phyloP scores from a whole-genome alignment of 2,797 vertebrate genomes.

The Etheostoma perlongum region DNA sequence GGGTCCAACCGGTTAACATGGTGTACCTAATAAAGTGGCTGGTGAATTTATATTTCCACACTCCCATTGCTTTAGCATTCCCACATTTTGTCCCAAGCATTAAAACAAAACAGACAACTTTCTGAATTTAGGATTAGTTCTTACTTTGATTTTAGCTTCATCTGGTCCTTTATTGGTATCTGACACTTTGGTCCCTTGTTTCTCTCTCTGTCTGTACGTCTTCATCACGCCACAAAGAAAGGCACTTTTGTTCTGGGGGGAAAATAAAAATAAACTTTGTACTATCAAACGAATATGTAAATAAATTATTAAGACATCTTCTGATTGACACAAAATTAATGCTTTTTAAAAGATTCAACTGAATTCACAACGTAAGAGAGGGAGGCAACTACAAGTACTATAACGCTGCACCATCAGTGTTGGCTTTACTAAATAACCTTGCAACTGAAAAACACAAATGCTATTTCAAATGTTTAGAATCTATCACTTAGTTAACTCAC shows the following conservation, averaged over 20 bases:
- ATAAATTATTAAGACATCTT: not conserved
- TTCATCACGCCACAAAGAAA: slow-evolving; percentile 99
- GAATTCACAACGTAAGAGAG: no score
- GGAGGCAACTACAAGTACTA: no score
- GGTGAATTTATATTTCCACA: not conserved
- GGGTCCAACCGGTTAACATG: not conserved
- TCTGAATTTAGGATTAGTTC: slow-evolving; percentile 27
- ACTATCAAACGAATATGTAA: slow-evolving; percentile 1
- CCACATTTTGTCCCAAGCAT: not conserved
- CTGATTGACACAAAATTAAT: not conserved
- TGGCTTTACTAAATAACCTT: no score
- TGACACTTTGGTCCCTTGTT: slow-evolving; percentile 99
- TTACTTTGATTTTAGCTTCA: slow-evolving; percentile 97
- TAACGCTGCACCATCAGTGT: no score
- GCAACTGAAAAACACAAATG: no score
- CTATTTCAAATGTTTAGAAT: no score
- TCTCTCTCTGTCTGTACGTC: slow-evolving; percentile 99
- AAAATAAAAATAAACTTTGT: slow-evolving; percentile 34
- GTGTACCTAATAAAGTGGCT: not conserved
- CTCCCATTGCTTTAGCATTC: not conserved
- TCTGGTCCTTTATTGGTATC: slow-evolving; percentile 99
- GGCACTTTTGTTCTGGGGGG: slow-evolving; percentile 98
- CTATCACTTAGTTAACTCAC: no score
- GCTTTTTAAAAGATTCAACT: no score
- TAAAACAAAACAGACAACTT: not conserved